Conservation (phyloP, 2,113 vertebrate genomes). For the Thermophis baileyi region DNA sequence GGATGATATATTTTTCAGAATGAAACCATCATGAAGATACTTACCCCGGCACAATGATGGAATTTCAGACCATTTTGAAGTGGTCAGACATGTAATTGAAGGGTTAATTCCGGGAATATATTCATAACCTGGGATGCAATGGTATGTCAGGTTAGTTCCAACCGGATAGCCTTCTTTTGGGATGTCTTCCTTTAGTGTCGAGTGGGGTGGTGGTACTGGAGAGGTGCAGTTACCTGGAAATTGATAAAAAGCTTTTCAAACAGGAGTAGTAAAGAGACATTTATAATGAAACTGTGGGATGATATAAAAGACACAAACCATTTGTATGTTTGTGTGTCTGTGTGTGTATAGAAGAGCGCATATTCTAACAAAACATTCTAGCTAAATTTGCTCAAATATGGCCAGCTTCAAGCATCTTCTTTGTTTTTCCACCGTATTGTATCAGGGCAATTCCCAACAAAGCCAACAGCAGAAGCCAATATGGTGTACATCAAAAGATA, state of each 20-base stretch:
- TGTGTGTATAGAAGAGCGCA: background rate
- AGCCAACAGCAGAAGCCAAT: too few relatives aligned
- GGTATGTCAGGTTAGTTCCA: constrained; percentile 1
- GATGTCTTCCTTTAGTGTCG: background rate
- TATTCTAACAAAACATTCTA: background rate
- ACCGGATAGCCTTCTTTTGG: background rate
- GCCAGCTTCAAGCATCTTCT: background rate
- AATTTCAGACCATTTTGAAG: constrained; percentile 24
- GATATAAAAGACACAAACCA: background rate
- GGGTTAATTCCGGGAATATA: background rate
- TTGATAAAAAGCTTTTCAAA: background rate
- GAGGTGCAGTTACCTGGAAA: constrained; percentile 37
- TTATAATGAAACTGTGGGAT: background rate
- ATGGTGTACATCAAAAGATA: too few relatives aligned
- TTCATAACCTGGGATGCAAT: constrained; percentile 48
- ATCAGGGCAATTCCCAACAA: too few relatives aligned
- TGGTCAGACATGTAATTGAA: constrained; percentile 31
- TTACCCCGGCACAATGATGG: constrained; percentile 34
- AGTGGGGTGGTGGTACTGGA: fast-evolving
- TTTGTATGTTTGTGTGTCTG: background rate
- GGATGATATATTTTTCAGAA: too few relatives aligned
- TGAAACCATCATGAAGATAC: background rate
- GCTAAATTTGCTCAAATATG: background rate
- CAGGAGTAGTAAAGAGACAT: background rate
- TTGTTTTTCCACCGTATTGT: too few relatives aligned